A percentile compares a stretch with the other conserved stretches of the same genome.
phyloP scores from a whole-genome alignment of 1,140 invertebrate genomes.

The Listronotus bonariensis region DNA sequence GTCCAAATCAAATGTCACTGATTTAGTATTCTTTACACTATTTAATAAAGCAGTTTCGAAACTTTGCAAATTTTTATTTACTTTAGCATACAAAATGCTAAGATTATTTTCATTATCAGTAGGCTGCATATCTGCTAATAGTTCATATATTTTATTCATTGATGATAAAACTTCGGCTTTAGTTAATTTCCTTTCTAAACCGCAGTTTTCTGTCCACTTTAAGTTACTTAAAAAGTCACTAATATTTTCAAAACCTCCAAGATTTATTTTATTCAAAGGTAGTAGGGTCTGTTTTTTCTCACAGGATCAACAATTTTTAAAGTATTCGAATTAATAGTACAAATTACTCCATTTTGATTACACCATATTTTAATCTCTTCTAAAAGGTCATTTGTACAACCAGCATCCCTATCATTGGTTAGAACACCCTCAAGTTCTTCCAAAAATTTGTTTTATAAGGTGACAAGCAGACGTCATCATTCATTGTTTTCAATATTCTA shows the following conservation, averaged over 20 bases:
- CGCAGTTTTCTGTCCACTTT: slow-evolving; percentile 39
- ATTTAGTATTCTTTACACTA: slow-evolving; percentile 43
- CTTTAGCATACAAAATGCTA: slow-evolving; percentile 51
- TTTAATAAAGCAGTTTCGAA: slow-evolving; percentile 50
- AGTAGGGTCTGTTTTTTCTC: slow-evolving; percentile 37
- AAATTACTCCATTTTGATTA: slow-evolving; percentile 37
- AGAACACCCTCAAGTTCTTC: slow-evolving; percentile 60
- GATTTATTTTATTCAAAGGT: slow-evolving; percentile 31
- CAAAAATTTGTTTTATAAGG: slow-evolving; percentile 61
- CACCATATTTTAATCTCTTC: slow-evolving; percentile 41
- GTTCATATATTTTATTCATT: slow-evolving; percentile 50
- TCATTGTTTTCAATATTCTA: slow-evolving; percentile 49
- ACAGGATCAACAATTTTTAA: slow-evolving; percentile 41
- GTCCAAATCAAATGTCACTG: slow-evolving; percentile 33
- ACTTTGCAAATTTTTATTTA: slow-evolving; percentile 51
- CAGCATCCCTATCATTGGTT: slow-evolving; percentile 38
- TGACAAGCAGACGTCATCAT: slow-evolving; percentile 52
- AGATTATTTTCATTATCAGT: slow-evolving; percentile 49
- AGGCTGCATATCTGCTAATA: slow-evolving; percentile 45
- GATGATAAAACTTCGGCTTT: slow-evolving; percentile 44
- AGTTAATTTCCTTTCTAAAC: slow-evolving; percentile 37
- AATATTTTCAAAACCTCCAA: slow-evolving; percentile 39
- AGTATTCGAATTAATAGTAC: slow-evolving; percentile 28
- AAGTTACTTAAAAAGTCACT: slow-evolving; percentile 43
- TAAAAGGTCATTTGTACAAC: slow-evolving; percentile 27